Evolutionary conservation across 2,888 invertebrate genomes (phyloP), one percentile per base, ranked within the genome.

Genomic region (Thymelicus acteon): DNA sequence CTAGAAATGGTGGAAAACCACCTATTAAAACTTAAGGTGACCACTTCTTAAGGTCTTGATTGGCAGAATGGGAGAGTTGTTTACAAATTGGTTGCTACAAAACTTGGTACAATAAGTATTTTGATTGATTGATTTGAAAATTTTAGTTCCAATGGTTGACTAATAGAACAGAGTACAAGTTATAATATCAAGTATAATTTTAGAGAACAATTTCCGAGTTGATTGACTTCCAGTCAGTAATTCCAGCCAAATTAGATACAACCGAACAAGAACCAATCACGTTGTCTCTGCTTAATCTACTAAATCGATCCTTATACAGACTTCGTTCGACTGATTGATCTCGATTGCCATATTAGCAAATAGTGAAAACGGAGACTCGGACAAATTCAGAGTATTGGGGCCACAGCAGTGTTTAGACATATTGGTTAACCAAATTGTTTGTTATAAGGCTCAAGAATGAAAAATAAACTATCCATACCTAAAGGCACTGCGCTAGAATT

Each of bases 331-430:
- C 65, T 60, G 64, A 65, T 71, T 71, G 70, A 60, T 71, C 70
- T 71, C 70, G 70, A 65, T 71, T 71, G 70, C 70, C 70, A 60
- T 71, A 71, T 63, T 60, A 71, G 70, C 49, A 64, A 61, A 70
- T 63, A 60, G 70, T 71, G 70, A 71, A 71, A 71, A 71, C 60
- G 64, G 60, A 65, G 60, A 52, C 64, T 57, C n/a, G 70, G 49
- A 64, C 60, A 54, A 60, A 48, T 58, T 69, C 52, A 52, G 64
- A 60, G 49, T 64, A 60, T 58, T 70, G 49, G 52, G 60, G 64
- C 60, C 64, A 60, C 8, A 63, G 49, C 44, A 61, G 6, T 49
- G 60, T 70, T 69, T 63, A 70, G 39, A 49, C 37, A 12, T 58
- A 58, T 57, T 5, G 31, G 6, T 57, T 13, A 57, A 12, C 5